Conservation (phyloP, 1,140 invertebrate genomes). For the Camponotus vicinus region DNA sequence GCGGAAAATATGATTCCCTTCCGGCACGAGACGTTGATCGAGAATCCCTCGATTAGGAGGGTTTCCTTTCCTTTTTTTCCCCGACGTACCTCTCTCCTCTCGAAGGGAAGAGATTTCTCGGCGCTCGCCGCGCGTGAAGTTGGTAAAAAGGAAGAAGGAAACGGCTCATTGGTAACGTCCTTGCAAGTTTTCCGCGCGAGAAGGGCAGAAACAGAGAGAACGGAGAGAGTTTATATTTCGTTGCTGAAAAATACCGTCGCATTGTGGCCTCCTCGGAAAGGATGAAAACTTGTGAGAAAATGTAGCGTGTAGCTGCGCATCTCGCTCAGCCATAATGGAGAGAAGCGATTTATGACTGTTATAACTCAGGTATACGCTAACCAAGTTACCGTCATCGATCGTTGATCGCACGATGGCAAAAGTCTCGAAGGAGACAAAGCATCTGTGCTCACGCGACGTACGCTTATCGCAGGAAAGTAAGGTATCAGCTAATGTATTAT, state of each 20-base stretch:
- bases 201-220: constrained; percentile 11
- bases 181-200: constrained; percentile 33
- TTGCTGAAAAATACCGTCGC: constrained; percentile 64
- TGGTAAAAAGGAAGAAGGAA: constrained; percentile 51
- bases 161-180: constrained; percentile 65
- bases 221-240: constrained; percentile 59
- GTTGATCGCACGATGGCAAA: constrained; percentile 15
- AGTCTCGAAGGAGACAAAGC: constrained; percentile 49
- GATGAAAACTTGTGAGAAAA: constrained; percentile 58
- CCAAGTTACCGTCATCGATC: constrained; percentile 57
- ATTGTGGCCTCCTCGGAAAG: constrained; percentile 54
- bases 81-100: constrained; percentile 25
- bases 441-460: constrained; percentile 13
- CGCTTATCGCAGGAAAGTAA: constrained; percentile 1
- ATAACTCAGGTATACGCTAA: constrained; percentile 68
- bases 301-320: constrained; percentile 30
- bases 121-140: constrained; percentile 37
- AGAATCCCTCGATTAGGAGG: constrained; percentile 81
- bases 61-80: constrained; percentile 41
- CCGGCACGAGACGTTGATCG: constrained; percentile 81
- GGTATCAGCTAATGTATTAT: not conserved
- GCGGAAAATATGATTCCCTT: constrained; percentile 83
- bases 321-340: constrained; percentile 37
- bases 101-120: constrained; percentile 65
- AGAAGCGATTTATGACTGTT: constrained; percentile 58